A percentile compares a stretch with the other conserved stretches of the same genome.
Conservation (phyloP, 1,140 invertebrate genomes). For the Bombus picipes region DNA sequence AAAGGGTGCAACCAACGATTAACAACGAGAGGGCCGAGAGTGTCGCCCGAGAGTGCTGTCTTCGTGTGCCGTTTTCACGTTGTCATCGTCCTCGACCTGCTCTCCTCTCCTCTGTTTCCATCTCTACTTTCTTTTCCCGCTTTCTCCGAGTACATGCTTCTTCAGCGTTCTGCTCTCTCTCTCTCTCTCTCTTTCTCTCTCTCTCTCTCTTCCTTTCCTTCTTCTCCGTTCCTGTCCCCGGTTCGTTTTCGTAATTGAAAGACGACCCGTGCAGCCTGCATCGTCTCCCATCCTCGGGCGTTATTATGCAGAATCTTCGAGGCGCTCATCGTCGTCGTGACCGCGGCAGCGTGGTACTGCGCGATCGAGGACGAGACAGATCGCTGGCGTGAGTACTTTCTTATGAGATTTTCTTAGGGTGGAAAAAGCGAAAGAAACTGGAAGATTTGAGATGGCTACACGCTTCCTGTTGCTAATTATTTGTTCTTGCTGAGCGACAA, state of each 20-base stretch:
- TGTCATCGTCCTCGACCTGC: slow-evolving; percentile 66
- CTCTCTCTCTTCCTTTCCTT: neutral
- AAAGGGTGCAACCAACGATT: slow-evolving; percentile 80
- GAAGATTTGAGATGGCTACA: neutral
- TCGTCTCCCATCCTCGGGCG: neutral
- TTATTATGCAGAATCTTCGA: slow-evolving; percentile 43
- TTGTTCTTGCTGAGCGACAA: neutral
- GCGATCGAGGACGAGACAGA: slow-evolving; percentile 3
- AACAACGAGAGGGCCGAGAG: slow-evolving; percentile 75
- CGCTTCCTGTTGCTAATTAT: neutral
- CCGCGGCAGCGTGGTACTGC: neutral
- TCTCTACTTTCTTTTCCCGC: neutral
- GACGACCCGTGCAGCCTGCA: slow-evolving; percentile 17
- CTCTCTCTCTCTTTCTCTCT: neutral
- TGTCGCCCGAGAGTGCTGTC: slow-evolving; percentile 74
- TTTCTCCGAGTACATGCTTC: neutral
- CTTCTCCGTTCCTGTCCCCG: neutral
- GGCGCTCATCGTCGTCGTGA: slow-evolving; percentile 23
- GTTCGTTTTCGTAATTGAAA: slow-evolving; percentile 68
- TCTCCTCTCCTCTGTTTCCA: slow-evolving; percentile 20
- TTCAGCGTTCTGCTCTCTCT: neutral
- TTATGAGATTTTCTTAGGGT: neutral
- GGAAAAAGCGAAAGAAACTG: neutral
- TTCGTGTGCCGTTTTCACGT: slow-evolving; percentile 70
- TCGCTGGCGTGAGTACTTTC: neutral